Percentiles rank a stretch among this genome's conserved stretches.
Evolutionary conservation across 2,113 vertebrate species (phyloP).

Genomic region (Pseudopodoces humilis): DNA sequence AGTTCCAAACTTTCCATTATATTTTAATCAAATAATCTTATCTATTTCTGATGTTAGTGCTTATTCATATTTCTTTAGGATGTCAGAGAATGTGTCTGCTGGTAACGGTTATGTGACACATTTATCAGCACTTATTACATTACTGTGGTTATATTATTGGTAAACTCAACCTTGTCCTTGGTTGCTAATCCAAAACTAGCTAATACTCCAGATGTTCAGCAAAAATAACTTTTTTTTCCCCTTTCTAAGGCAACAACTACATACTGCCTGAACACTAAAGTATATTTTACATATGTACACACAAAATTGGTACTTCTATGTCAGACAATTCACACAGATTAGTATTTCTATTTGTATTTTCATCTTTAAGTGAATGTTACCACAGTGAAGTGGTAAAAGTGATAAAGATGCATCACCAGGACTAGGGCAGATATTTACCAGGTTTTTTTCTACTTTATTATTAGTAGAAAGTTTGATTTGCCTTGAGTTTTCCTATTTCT

Average conservation of each 20-base stretch:
- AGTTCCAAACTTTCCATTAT: not conserved
- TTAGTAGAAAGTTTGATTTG: not conserved
- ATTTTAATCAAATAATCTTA: not conserved
- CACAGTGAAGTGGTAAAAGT: not conserved
- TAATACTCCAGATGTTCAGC: not conserved
- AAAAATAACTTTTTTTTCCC: not conserved
- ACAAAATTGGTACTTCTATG: not conserved
- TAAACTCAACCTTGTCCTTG: not conserved
- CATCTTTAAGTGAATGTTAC: not conserved
- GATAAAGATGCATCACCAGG: not conserved
- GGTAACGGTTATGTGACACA: not conserved
- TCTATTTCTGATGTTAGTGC: not conserved
- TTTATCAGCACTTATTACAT: not conserved
- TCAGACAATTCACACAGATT: not conserved
- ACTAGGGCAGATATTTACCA: not conserved
- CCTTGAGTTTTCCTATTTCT: not conserved
- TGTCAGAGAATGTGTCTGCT: not conserved
- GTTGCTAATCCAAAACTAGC: not conserved
- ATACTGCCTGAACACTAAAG: not conserved
- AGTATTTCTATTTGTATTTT: not conserved
- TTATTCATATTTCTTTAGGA: not conserved
- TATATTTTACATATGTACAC: not conserved
- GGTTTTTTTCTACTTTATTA: not conserved
- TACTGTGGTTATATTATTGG: not conserved
- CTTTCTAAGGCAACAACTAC: not conserved